Evolutionary conservation across 2,797 vertebrate species (phyloP).

Genomic region (Lindbergichthys nudifrons): DNA sequence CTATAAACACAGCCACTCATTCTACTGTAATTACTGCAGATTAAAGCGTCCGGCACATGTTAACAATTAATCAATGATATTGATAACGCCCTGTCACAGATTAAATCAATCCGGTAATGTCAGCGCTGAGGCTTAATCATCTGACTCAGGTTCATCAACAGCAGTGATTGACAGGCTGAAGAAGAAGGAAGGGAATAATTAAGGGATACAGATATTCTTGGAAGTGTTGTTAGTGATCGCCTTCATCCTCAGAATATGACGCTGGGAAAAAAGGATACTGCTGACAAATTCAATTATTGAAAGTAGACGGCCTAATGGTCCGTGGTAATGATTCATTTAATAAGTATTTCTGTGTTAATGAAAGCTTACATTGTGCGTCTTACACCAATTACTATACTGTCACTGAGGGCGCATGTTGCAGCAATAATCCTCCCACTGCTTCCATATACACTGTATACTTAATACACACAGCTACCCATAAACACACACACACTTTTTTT

Average conservation of each 20-base stretch:
- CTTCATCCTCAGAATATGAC: conserved; percentile 91
- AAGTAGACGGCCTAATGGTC: conserved; percentile 95
- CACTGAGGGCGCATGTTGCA: conserved; percentile 51
- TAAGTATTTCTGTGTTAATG: conserved; percentile 94
- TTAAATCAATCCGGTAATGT: conserved; percentile 59
- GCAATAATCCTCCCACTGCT: conserved; percentile 45
- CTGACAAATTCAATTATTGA: conserved; percentile 98
- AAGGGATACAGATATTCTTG: conserved; percentile 39
- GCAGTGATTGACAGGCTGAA: conserved; percentile 65
- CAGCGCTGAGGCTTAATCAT: conserved; percentile 47
- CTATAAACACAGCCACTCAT: conserved; percentile 11
- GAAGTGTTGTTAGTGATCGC: conserved; percentile 48
- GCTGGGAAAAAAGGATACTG: conserved; percentile 94
- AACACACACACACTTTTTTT: conserved; percentile 25
- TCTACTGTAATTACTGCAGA: conserved; percentile 43
- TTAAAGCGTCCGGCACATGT: conserved; percentile 44
- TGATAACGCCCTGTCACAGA: conserved; percentile 59
- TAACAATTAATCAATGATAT: conserved; percentile 67
- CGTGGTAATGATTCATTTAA: conserved; percentile 96
- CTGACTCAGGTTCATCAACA: conserved; percentile 59
- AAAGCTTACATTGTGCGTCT: conserved; percentile 85
- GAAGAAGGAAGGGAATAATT: conserved; percentile 40
- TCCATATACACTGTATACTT: conserved; percentile 25
- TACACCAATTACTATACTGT: conserved; percentile 66
- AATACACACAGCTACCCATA: conserved; percentile 33